Evolutionary conservation across 2,113 vertebrate genomes (phyloP).

Genomic region (Todiramphus saurophagus): DNA sequence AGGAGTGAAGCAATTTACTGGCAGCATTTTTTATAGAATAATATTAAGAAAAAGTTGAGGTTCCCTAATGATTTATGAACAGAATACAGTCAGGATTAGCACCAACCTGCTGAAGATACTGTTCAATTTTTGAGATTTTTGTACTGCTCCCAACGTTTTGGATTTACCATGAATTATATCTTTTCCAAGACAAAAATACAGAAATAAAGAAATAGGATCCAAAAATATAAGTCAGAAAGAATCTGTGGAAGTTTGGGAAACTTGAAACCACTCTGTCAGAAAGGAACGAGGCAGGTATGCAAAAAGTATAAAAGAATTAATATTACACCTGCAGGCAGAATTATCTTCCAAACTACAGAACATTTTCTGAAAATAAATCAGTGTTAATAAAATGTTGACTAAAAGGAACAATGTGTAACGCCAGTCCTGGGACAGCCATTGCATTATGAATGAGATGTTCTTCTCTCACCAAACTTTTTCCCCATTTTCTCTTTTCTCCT

Average conservation of each 20-base stretch:
- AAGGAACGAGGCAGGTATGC: neutral
- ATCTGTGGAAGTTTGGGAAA: conserved; percentile 6
- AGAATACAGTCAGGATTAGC: neutral
- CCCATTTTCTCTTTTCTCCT: neutral
- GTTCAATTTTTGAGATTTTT: conserved; percentile 4
- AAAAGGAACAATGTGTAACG: neutral
- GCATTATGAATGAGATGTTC: neutral
- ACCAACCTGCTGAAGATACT: neutral
- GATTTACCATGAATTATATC: neutral
- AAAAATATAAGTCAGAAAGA: neutral
- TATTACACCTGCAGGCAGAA: conserved; percentile 1
- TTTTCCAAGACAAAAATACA: neutral
- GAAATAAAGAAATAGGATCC: neutral
- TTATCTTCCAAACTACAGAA: neutral
- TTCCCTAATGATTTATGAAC: neutral
- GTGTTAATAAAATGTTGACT: neutral
- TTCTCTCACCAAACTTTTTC: neutral
- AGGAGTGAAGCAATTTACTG: neutral
- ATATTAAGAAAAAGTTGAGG: neutral
- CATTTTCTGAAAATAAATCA: neutral
- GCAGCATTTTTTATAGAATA: neutral
- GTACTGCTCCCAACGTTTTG: neutral
- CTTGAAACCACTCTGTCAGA: neutral
- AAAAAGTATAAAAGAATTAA: neutral
- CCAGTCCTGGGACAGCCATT: neutral